These are phyloP conservation scores for Notiomystis cincta DNA, from an alignment of 2,113 vertebrate species.

Conservation along the genomic window DNA sequence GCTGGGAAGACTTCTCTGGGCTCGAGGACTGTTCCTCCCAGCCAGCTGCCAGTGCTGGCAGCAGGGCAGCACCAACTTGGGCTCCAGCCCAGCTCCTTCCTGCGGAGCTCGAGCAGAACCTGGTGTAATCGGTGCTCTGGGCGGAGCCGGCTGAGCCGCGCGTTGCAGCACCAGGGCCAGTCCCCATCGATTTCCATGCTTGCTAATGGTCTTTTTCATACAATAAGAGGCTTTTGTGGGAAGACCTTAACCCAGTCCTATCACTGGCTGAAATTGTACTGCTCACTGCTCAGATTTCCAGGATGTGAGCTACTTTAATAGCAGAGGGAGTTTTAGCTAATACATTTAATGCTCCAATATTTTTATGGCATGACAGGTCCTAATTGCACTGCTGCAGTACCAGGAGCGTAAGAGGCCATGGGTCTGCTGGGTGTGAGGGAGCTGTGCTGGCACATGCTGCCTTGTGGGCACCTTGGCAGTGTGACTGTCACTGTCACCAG, in stretches of 20 bases:
- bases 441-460: not conserved
- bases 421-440: not conserved
- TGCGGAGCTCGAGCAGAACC: not conserved
- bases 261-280: not conserved
- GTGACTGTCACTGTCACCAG: not conserved
- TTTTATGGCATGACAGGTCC: not conserved
- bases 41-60: not conserved
- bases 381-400: not conserved
- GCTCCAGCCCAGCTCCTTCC: not conserved
- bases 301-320: constrained; percentile 36
- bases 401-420: fast-evolving
- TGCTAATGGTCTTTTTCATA: constrained; percentile 42
- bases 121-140: not conserved
- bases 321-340: constrained; percentile 24
- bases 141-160: not conserved
- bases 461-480: not conserved
- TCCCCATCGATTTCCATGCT: constrained; percentile 39
- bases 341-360: not conserved
- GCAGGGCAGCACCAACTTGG: too few species aligned
- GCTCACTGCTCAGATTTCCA: not conserved
- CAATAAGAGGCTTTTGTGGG: constrained; percentile 66
- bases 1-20: not conserved
- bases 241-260: constrained; percentile 47
- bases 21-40: fast-evolving
- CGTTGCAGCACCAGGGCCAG: not conserved